phyloP scores from a whole-genome alignment of 1,140 invertebrate genomes.

The Brachionus calyciflorus region DNA sequence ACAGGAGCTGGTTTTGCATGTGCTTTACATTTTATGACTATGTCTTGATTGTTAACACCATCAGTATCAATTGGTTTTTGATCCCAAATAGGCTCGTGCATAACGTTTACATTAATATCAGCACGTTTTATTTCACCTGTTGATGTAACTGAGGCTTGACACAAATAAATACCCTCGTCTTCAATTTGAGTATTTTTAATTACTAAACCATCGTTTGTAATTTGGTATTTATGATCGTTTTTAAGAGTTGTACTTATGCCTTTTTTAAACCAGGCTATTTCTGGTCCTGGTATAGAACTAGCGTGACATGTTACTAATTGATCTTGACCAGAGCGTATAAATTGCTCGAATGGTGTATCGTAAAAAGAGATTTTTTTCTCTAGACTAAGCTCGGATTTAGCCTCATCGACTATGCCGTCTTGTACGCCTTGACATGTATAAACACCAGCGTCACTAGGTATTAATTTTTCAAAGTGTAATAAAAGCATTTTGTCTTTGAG shows the following conservation, averaged over 20 bases:
- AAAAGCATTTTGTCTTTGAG: neutral
- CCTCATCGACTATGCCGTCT: neutral
- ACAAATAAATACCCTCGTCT: constrained; percentile 37
- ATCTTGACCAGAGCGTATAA: neutral
- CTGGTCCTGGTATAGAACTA: constrained; percentile 36
- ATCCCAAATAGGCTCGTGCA: neutral
- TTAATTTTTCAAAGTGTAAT: neutral
- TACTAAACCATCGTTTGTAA: constrained; percentile 38
- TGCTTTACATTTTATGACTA: constrained; percentile 22
- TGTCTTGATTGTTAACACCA: constrained; percentile 13
- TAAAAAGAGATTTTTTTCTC: constrained; percentile 17
- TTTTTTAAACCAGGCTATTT: constrained; percentile 37
- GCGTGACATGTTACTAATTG: neutral
- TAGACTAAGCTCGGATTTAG: neutral
- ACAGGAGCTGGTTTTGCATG: neutral
- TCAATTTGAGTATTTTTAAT: constrained; percentile 25
- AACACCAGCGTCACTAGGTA: neutral
- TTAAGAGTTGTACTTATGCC: neutral
- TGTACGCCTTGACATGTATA: neutral
- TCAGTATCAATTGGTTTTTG: neutral
- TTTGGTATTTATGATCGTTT: constrained; percentile 33
- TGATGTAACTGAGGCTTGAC: constrained; percentile 33
- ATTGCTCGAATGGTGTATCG: neutral
- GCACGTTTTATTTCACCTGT: constrained; percentile 35
- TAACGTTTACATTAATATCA: constrained; percentile 28